Evolutionary conservation across 2,888 invertebrate genomes (phyloP).

Genomic region (Onthophagus sagittarius): DNA sequence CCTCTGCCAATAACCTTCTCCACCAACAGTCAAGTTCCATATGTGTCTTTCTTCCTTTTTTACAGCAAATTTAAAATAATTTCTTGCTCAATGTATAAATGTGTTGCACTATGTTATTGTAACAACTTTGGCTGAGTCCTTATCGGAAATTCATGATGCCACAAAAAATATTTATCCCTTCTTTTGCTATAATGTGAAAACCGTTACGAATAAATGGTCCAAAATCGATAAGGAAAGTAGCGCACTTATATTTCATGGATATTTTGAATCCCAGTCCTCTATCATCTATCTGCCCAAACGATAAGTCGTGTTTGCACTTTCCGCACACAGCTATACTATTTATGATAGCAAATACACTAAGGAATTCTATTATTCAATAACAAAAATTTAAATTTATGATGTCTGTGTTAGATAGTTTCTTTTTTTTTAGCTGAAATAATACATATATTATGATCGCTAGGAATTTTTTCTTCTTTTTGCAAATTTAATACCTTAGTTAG

Average conservation of each 20-base stretch:
- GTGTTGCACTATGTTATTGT: background rate
- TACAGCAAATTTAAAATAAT: no score
- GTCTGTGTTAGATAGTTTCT: no score
- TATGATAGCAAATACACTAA: background rate
- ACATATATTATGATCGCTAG: background rate
- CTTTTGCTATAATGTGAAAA: no score
- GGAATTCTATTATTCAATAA: background rate
- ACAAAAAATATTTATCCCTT: background rate
- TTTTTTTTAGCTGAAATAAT: background rate
- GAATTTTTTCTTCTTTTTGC: background rate
- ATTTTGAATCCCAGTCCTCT: background rate
- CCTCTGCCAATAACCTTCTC: background rate
- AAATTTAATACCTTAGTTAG: background rate
- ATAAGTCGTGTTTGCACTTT: background rate
- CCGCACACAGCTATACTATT: background rate
- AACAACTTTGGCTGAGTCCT: background rate
- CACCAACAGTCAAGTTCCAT: background rate
- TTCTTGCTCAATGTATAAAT: no score
- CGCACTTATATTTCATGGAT: background rate
- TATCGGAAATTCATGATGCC: background rate
- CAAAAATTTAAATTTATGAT: background rate
- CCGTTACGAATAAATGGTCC: no score
- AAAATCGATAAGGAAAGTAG: no score
- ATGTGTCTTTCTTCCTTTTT: background rate
- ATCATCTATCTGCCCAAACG: background rate